Base-by-base conservation (phyloP, 2,888 invertebrate genomes). In the Allygus modestus region DNA sequence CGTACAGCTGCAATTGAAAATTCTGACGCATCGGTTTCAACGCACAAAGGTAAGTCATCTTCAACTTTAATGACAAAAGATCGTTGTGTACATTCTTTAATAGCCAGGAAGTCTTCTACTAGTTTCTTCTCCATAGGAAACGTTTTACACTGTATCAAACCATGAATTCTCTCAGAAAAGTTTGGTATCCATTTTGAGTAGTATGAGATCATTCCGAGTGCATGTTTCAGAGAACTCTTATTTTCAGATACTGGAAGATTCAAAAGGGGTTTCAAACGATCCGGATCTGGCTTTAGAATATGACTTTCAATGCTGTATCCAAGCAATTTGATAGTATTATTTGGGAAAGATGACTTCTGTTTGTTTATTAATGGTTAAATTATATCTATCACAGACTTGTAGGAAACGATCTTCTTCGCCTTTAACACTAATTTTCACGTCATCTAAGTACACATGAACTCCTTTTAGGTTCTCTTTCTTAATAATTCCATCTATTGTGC, bases 1-100 rank as follows among this genome's bases (percentile, higher is more conserved):
- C 77, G 20, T 20, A 37, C 37, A 37, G 37, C 37, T 37, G 37
- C 77, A 17, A 83, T 83, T 20, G 77, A 54, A n/a, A 9, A 41
- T 9, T 77, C 73, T 5, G 33, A 33, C 1, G 71, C 33, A 33
- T 71, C 71, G 28, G 71, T 71, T 71, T 71, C 71, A 33, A 31
- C 71, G 15, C 51, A 51, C 5, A 37, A 37, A 37, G 37, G 37
- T 37, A 37, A 7, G 37, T 37, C 37, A 37, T 37, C 37, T 7
- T 37, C 37, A 37, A 37, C 37, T 7, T 37, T 37, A 37, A 37
- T 37, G 5, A 37, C 37, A 37, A 37, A 4, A 37, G 37, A 37
- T 37, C 9, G 5, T 7, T 37, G 37, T 7, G 9, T 37, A 9
- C 37, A 37, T 9, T 9, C 9, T 37, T 37, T 37, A 7, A 37